phyloP scores from a whole-genome alignment of 2,113 vertebrate genomes.

The Varanus komodoensis region DNA sequence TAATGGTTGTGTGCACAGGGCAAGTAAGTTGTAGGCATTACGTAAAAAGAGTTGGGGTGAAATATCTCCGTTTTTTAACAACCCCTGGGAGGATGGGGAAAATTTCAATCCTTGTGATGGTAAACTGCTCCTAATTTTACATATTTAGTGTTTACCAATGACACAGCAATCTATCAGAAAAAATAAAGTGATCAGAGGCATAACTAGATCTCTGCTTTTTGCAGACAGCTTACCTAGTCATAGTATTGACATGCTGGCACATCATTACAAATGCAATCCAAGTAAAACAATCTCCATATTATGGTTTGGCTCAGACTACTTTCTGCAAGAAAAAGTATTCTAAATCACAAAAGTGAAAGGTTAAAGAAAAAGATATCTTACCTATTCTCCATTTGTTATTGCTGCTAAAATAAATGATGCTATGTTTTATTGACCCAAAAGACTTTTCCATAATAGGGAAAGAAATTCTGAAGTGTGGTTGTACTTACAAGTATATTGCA shows the following conservation, averaged over 20 bases:
- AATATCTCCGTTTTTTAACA: not conserved
- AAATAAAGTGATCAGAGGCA: not conserved
- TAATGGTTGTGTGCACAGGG: too few species aligned
- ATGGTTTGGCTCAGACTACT: not conserved
- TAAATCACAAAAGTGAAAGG: not conserved
- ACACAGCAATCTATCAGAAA: not conserved
- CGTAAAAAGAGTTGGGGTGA: not conserved
- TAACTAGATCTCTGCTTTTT: not conserved
- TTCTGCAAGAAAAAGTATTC: not conserved
- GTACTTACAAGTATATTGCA: not conserved
- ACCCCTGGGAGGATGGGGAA: not conserved
- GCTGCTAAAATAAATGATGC: not conserved
- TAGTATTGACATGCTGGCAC: not conserved
- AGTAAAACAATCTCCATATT: not conserved
- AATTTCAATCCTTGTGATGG: not conserved
- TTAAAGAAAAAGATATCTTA: not conserved
- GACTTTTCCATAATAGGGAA: not conserved
- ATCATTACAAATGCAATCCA: not conserved
- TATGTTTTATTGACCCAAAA: not conserved
- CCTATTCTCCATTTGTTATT: not conserved
- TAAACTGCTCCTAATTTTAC: not conserved
- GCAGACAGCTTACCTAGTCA: too few species aligned
- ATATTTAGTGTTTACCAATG: not conserved
- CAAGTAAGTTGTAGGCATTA: not conserved
- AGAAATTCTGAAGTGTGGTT: not conserved